Evolutionary conservation across 2,113 vertebrate species (phyloP), one percentile per base, ranked within the genome.

Genomic region (Hydropotes inermis): DNA sequence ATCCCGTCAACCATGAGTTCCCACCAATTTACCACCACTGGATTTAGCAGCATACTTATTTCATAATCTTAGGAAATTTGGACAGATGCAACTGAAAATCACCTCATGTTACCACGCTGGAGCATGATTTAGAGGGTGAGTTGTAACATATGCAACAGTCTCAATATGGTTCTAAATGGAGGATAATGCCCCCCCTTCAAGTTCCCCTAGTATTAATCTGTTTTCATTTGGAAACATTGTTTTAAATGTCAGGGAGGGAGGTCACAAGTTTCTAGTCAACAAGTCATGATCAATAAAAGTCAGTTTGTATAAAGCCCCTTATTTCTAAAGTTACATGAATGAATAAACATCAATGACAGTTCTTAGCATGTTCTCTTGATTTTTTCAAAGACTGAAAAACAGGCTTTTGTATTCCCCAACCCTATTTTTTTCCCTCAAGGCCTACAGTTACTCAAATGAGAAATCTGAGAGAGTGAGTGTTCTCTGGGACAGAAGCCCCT

Each of bases 171-270:
- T 94, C 88, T 39, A 70, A 84, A 15, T 36, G 33, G 9, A 85
- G 25, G 70, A 5, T 21, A 17, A 79, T 0, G 28, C 16, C 43
- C 25, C 33, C 7, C 15, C 17, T 0, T 8, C 67, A 17, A 33
- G 67, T 57, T 61, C n/a, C 33, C 28, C 17, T 47, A 27, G 21
- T 52, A 87, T 57, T 30, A 86, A 39, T 64, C 36, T 87, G 36
- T 36, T 54, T 92, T 93, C n/a, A 60, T 47, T 92, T 89, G 21
- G 89, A 97, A 97, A 82, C 19, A n/a, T 30, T 28, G 57, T 91
- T 94, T 88, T 84, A n/a, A 97, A 89, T 30, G 28, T 61, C 33
- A 91, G n/a, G 36, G 43, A 95, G 70, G 17, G 17, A 19, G 12
- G 70, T 54, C 23, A 79, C n/a, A 79, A 91, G 55, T 57, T 61